These are phyloP conservation scores for Slavum lentiscoides DNA, from an alignment of 2,888 invertebrate genomes.

Conservation along the genomic window DNA sequence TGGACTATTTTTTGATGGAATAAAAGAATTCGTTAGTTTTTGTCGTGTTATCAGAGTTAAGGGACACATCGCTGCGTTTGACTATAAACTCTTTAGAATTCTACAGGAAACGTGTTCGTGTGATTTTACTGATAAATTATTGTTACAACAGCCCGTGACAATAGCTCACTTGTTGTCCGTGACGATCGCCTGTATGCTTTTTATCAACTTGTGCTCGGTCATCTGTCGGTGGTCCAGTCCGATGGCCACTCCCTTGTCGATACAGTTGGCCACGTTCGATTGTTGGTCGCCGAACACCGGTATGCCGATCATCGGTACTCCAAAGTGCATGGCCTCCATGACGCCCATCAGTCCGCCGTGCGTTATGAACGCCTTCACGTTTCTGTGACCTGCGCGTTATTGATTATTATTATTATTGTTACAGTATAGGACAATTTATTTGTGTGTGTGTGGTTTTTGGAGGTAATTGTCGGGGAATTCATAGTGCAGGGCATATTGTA, in stretches of 20 bases:
- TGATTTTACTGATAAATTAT: no score
- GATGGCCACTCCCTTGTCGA: slow-evolving; percentile 40
- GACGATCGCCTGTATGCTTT: slow-evolving; percentile 12
- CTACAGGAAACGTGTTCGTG: no score
- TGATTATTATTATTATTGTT: not conserved
- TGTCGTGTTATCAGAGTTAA: no score
- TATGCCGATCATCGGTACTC: slow-evolving; percentile 43
- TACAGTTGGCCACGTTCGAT: slow-evolving; percentile 37
- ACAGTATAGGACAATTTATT: no score
- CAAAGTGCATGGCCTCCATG: slow-evolving; percentile 41
- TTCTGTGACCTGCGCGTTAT: slow-evolving; percentile 26
- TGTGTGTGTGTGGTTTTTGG: no score
- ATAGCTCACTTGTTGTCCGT: slow-evolving; percentile 21
- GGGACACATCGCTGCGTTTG: no score
- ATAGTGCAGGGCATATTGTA: no score
- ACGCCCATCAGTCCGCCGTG: slow-evolving; percentile 45
- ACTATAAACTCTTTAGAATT: no score
- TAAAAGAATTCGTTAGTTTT: no score
- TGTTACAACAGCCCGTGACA: no score
- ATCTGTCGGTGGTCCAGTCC: slow-evolving; percentile 13
- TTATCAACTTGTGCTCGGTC: slow-evolving; percentile 11
- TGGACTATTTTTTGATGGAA: no score
- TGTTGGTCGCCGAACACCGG: slow-evolving; percentile 48
- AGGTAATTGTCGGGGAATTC: no score
- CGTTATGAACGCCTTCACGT: slow-evolving; percentile 37